phyloP scores from a whole-genome alignment of 2,113 vertebrate species.

The Eublepharis macularius region DNA sequence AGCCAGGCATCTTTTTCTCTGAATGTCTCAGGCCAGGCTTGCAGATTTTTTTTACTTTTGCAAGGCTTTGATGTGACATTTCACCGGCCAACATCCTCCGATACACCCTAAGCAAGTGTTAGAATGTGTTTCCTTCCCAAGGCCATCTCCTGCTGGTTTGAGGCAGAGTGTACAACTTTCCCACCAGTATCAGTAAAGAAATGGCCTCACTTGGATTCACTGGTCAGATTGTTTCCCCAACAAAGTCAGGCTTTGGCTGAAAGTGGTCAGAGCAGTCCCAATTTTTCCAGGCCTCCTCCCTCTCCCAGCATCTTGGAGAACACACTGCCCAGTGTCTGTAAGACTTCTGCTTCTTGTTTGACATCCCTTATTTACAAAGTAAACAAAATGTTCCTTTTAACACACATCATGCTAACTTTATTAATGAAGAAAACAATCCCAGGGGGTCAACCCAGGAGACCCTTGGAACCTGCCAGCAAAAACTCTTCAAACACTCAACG shows the following conservation, averaged over 20 bases:
- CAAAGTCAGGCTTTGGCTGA: conserved; percentile 40
- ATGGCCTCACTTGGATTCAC: conserved; percentile 23
- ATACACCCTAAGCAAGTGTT: conserved; percentile 18
- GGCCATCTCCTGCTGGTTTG: conserved; percentile 48
- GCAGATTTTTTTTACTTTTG: background rate
- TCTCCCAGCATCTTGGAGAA: conserved; percentile 48
- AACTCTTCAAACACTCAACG: conserved; percentile 81
- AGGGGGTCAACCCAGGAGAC: conserved; percentile 78
- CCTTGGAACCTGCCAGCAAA: conserved; percentile 81
- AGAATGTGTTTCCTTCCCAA: conserved; percentile 55
- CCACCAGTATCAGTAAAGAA: conserved; percentile 60
- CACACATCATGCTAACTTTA: conserved; percentile 85
- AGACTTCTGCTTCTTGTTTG: conserved; percentile 80
- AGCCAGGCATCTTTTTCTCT: background rate
- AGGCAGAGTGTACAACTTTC: conserved; percentile 53
- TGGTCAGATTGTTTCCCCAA: conserved; percentile 59
- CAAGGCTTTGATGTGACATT: background rate
- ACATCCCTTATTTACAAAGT: conserved; percentile 83
- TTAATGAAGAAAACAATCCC: conserved; percentile 85
- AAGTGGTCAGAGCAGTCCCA: conserved; percentile 25
- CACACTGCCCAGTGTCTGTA: conserved; percentile 71
- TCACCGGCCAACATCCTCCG: background rate
- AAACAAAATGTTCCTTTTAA: conserved; percentile 84
- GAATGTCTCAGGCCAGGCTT: background rate
- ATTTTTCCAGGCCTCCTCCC: conserved; percentile 53